These are phyloP conservation scores for Bombus ignitus DNA, from an alignment of 1,140 invertebrate species.

Conservation along the genomic window DNA sequence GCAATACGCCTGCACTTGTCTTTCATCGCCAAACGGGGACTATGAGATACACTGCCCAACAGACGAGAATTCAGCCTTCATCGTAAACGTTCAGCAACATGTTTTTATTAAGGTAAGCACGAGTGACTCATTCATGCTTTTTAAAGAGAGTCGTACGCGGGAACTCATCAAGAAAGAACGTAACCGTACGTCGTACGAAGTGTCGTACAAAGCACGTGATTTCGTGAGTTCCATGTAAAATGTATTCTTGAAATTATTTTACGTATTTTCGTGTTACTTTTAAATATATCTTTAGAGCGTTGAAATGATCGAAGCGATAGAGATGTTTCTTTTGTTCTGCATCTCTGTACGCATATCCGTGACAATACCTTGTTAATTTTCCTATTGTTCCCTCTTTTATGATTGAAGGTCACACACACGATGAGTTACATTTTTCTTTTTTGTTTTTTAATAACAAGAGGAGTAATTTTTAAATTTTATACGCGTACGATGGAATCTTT, in stretches of 20 bases:
- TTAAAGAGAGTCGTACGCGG: not conserved
- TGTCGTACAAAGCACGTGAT: not conserved
- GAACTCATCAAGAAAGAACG: not conserved
- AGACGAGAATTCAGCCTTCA: slow-evolving; percentile 36
- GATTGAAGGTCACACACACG: too few species aligned
- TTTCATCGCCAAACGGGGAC: not conserved
- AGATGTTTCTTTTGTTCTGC: not conserved
- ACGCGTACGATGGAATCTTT: too few species aligned
- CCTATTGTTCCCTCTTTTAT: not conserved
- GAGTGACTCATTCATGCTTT: slow-evolving; percentile 11
- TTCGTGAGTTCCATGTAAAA: not conserved
- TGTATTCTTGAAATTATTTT: not conserved
- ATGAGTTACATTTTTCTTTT: not conserved
- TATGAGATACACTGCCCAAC: slow-evolving; percentile 55
- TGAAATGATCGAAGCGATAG: not conserved
- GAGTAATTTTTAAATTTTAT: too few species aligned
- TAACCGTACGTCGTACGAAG: too few species aligned
- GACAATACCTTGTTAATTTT: not conserved
- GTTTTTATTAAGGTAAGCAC: slow-evolving; percentile 52
- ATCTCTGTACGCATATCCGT: not conserved
- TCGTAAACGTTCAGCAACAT: slow-evolving; percentile 48
- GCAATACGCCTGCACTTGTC: slow-evolving; percentile 23
- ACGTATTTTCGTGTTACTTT: not conserved
- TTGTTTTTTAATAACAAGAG: not conserved
- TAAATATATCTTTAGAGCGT: not conserved